phyloP scores from a whole-genome alignment of 2,888 invertebrate genomes.

The Epirrita christyi region DNA sequence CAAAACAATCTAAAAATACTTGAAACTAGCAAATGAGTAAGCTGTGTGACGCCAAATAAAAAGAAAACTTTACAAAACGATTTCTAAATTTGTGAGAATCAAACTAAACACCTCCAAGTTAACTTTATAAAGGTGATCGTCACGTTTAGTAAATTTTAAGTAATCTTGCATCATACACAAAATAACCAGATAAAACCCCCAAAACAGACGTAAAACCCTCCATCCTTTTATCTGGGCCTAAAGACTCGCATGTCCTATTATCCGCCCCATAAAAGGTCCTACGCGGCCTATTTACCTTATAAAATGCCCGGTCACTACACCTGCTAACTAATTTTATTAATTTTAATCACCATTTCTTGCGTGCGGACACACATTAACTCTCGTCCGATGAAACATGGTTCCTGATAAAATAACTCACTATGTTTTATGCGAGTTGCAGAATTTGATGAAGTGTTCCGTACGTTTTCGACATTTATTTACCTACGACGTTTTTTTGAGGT shows the following conservation, averaged over 20 bases:
- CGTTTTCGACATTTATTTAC: too few species aligned
- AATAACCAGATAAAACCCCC: constrained; percentile 12
- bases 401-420: constrained; percentile 67
- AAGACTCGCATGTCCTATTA: constrained; percentile 26
- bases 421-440: constrained; percentile 23
- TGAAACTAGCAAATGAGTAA: too few species aligned
- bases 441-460: constrained; percentile 31
- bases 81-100: too few species aligned
- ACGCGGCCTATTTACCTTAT: constrained; percentile 47
- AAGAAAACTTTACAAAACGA: too few species aligned
- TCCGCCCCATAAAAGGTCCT: constrained; percentile 21
- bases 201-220: constrained; percentile 22
- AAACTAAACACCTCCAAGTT: too few species aligned
- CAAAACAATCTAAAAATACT: too few species aligned
- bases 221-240: constrained; percentile 21
- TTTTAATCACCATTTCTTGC: constrained; percentile 78
- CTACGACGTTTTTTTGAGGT: too few species aligned
- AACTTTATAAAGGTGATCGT: neutral
- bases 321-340: constrained; percentile 77
- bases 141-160: neutral
- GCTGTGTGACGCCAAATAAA: too few species aligned
- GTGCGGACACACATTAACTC: constrained; percentile 78
- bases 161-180: constrained; percentile 10
- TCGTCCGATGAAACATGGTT: constrained; percentile 70
- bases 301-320: constrained; percentile 44